These are phyloP conservation scores for Aulostomus chinensis DNA, from an alignment of 2,797 vertebrate genomes.

Conservation along the genomic window DNA sequence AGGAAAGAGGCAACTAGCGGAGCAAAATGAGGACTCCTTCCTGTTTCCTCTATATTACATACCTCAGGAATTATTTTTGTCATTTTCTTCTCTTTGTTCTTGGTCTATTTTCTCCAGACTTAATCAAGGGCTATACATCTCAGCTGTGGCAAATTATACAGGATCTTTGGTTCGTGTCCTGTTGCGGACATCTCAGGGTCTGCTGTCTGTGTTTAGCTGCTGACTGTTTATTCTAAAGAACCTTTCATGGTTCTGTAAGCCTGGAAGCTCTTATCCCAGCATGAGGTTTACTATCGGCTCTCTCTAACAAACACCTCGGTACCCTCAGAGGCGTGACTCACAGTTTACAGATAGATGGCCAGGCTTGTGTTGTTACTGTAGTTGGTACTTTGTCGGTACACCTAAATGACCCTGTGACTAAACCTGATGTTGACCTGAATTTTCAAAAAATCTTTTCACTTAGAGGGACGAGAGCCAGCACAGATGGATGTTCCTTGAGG, in stretches of 20 bases:
- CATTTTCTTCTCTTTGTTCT: constrained; percentile 9
- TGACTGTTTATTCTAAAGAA: constrained; percentile 35
- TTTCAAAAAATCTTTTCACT: too few species aligned
- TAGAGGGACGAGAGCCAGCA: too few species aligned
- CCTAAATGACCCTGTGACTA: too few species aligned
- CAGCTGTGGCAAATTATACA: constrained; percentile 28
- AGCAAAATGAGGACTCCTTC: constrained; percentile 19
- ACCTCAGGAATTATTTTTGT: constrained; percentile 16
- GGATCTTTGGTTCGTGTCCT: constrained; percentile 28
- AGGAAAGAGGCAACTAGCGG: constrained; percentile 15
- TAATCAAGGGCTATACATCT: constrained; percentile 16
- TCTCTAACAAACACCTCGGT: constrained; percentile 9
- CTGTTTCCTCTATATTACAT: constrained; percentile 23
- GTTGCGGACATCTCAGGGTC: constrained; percentile 33
- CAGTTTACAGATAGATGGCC: too few species aligned
- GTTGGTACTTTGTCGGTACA: too few species aligned
- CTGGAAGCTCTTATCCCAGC: constrained; percentile 54
- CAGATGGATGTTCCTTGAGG: too few species aligned
- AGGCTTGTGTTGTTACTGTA: too few species aligned
- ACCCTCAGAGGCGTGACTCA: too few species aligned
- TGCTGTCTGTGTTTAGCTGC: constrained; percentile 12
- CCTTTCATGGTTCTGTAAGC: constrained; percentile 10
- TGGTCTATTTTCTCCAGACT: constrained; percentile 5
- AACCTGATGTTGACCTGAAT: too few species aligned
- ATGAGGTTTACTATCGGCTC: constrained; percentile 30